Evolutionary conservation across 2,113 vertebrate species (phyloP), one percentile per base, ranked within the genome.

Genomic region (Cyprinodon variegatus): DNA sequence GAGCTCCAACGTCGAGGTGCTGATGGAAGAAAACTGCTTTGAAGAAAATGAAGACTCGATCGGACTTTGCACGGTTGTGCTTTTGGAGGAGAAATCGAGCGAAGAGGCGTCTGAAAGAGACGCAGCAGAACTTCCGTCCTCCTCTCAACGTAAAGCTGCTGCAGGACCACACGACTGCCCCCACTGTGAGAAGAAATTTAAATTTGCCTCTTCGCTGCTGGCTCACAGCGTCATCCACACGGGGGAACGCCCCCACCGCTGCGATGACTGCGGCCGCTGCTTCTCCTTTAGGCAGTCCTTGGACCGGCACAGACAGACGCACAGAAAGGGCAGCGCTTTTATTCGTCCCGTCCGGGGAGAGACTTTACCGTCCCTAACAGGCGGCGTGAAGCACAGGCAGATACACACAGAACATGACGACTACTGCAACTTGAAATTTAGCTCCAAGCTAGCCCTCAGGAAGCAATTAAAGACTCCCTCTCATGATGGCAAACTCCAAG

Each of bases 101-200:
- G 78, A 79, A 4, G 59, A 63, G 22, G 74, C 57, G 15, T 66
- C 1, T 11, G 40, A 65, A 61, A 63, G 3, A 1, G 40, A 79
- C 62, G 43, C 10, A 22, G 48, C 37, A 36, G 61, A 46, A 67
- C 68, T 63, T 20, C 10, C 36, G 0, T 3, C 15, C 0, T 67
- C 69, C 4, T 45, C 57, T 8, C 79, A 68, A 2, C 38, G 61
- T 6, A 72, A 60, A 70, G 11, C 0, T 3, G 11, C 61, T 1
- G 4, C 11, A 3, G 86, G 89, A 3, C 85, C 72, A 12, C 90
- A 93, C 11, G 86, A 84, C 80, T 96, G 95, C 53, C 74, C 89
- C 0, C 88, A 94, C 61, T 96, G 96, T 70, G 89, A 92, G 20
- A 96, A 95, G 45, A 93, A 93, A 53, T 96, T 96, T 0, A 93